These are phyloP conservation scores for cattle (Bos taurus) DNA, from an alignment of 2,113 vertebrate genomes.

Conservation along the genomic window ARS-UCD2.0 NC_037329.1:88953001-88953500, in stretches of 20 bases:
- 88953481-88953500: not conserved
- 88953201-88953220: not conserved
- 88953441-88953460: not conserved
- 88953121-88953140: conserved; percentile 87
- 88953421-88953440: not conserved
- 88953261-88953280: not conserved
- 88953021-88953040: conserved; percentile 83
- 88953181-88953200: not conserved
- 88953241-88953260: not conserved
- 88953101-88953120: conserved; percentile 85
- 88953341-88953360: not conserved
- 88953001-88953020: not conserved
- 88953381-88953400: not conserved
- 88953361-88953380: not conserved
- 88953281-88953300: not conserved
- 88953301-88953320: not conserved
- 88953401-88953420: not conserved
- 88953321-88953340: not conserved
- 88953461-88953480: not conserved
- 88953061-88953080: conserved; percentile 86
- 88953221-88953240: not conserved
- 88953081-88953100: conserved; percentile 86
- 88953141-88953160: conserved; percentile 26
- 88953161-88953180: not conserved
- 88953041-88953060: conserved; percentile 84